Conservation (phyloP, 2,113 vertebrate genomes). For the Cyanistes caeruleus region DNA sequence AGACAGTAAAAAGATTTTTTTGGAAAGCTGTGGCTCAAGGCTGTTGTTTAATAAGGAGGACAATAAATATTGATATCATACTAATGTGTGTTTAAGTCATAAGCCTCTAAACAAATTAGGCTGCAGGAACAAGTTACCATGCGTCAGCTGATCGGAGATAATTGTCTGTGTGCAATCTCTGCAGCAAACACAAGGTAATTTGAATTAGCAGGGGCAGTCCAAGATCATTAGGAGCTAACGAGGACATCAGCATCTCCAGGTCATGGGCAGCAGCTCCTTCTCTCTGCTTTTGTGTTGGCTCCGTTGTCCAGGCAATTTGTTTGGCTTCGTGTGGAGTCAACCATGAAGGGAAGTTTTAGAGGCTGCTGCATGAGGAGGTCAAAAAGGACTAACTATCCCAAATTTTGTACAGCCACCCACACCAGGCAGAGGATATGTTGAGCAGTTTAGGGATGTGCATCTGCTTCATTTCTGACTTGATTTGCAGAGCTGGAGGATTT, state of each 20-base stretch:
- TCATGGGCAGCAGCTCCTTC: conserved; percentile 13
- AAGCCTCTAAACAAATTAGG: conserved; percentile 49
- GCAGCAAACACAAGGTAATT: conserved; percentile 49
- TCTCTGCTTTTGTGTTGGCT: neutral
- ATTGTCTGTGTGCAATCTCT: conserved; percentile 55
- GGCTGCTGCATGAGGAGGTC: neutral
- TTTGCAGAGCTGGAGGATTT: neutral
- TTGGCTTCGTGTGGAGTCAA: neutral
- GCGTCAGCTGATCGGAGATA: conserved; percentile 22
- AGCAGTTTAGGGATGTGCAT: neutral
- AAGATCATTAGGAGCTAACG: conserved; percentile 46
- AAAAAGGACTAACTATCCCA: neutral
- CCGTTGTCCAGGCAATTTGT: neutral
- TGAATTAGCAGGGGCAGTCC: conserved; percentile 35
- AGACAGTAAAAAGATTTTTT: neutral
- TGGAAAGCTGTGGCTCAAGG: conserved; percentile 30
- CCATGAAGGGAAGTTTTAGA: neutral
- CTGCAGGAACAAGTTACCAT: neutral
- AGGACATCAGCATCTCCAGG: conserved; percentile 47
- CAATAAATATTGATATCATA: conserved; percentile 55
- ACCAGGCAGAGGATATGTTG: neutral
- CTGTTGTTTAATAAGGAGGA: conserved; percentile 26
- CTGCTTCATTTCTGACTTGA: neutral
- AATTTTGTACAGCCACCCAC: neutral
- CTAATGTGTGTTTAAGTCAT: conserved; percentile 19